Evolutionary conservation across 2,113 vertebrate genomes (phyloP), one percentile per base, ranked within the genome.

Genomic region (Mandrillus leucophaeus): DNA sequence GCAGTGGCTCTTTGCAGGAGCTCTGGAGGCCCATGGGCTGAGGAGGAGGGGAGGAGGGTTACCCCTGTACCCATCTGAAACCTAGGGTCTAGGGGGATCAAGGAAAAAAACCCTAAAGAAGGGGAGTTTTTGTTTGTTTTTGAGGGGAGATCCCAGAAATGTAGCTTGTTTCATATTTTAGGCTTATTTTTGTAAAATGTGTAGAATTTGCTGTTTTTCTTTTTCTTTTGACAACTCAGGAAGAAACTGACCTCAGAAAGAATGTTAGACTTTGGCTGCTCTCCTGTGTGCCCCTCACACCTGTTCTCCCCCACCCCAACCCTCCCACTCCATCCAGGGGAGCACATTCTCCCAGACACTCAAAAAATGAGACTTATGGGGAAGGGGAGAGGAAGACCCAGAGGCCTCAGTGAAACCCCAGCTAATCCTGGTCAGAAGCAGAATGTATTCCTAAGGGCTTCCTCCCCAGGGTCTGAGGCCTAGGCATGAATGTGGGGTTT

Each of bases 181-280:
- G 99, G 98, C 98, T 98, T 99, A 99, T 98, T 99, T 99, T 99
- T 98, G 96, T 99, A 98, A 98, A 97, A 94, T 98, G 97, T 98
- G 98, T 99, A 99, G 99, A 98, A 98, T 98, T 99, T 97, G 98
- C 99, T 99, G 98, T 99, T 99, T 95, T 96, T 92, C 57, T 97
- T 99, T 76, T 78, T 93, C 35, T 96, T 99, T 99, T 99, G 98
- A 99, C 99, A 99, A 99, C 99, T 99, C 99, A 99, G 99, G 99
- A 99, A 99, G 98, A 99, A 98, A 99, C 99, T 99, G 99, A 99
- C 99, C 99, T 99, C 99, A 99, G 98, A 99, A 99, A 99, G 99
- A 99, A 99, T 99, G 99, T 99, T 99, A 96, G 97, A 97, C 70
- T 96, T 93, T 80, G 94, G 97, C 97, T 98, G 96, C 97, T 97